These are phyloP conservation scores for Hesperophylax magnus DNA, from an alignment of 1,140 invertebrate species.

Conservation along the genomic window DNA sequence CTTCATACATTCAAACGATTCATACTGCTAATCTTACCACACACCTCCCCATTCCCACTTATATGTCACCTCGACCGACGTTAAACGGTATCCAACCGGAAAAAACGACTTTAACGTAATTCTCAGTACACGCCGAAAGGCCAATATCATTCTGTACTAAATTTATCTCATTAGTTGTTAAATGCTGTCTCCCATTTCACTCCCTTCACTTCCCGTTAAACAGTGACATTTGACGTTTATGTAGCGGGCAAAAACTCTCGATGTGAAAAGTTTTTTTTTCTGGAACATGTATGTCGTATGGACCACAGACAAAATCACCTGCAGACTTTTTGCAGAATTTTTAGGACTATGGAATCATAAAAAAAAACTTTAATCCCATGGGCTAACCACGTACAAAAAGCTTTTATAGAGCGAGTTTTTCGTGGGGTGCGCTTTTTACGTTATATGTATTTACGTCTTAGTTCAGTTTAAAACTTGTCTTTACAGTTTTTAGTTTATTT, in stretches of 20 bases:
- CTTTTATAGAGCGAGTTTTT: slow-evolving; percentile 11
- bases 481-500: not conserved
- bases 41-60: not conserved
- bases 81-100: not conserved
- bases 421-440: not conserved
- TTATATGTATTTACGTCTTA: slow-evolving; percentile 21
- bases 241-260: not conserved
- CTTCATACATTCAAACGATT: too few relatives aligned
- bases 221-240: not conserved
- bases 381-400: slow-evolving; percentile 30
- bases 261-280: not conserved
- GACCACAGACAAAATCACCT: slow-evolving; percentile 20
- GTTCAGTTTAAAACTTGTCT: slow-evolving; percentile 19
- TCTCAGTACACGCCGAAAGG: not conserved
- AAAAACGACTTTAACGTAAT: not conserved
- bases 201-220: slow-evolving; percentile 1
- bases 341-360: slow-evolving; percentile 34
- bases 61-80: slow-evolving; percentile 1
- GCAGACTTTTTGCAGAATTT: slow-evolving; percentile 27
- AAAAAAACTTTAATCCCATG: slow-evolving; percentile 38
- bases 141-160: not conserved
- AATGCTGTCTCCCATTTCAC: too few relatives aligned
- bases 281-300: slow-evolving; percentile 15
- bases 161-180: too few relatives aligned
- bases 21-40: not conserved